Evolutionary conservation across 2,797 vertebrate species (phyloP), one percentile per base, ranked within the genome.

Genomic region (Bryconaethiops microstoma): DNA sequence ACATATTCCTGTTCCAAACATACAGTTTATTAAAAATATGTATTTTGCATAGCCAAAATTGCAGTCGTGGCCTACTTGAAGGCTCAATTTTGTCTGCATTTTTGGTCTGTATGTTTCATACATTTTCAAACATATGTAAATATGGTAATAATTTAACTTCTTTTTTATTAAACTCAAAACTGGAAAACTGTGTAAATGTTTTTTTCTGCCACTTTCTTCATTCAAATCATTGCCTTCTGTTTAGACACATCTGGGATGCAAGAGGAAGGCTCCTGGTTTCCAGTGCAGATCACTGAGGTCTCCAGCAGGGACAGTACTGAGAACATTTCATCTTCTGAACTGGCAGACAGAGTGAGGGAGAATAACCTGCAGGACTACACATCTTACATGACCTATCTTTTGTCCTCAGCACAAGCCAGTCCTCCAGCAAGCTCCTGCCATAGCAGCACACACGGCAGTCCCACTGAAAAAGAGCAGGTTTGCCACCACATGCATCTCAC

Each of bases 341-440:
- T 88, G 81, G 65, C 74, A 0, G 88, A 86, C 13, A 85, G 82
- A 13, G 13, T 87, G 64, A 92, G 70, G 59, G 90, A 91, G 79
- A 91, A 88, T 73, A 87, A 92, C n/a, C 84, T 91, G 64, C 89
- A 95, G 29, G 95, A 96, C 87, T 97, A 97, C 83, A 82, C 83
- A 55, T 82, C 84, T 29, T 97, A 97, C 92, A 96, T 97, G 94
- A 87, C 94, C 29, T 90, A 72, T 13, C 92, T 97, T 0, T 86
- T 95, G 81, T 89, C 86, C 0, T 63, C 82, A 0, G 91, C 83
- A 0, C 86, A 86, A 40, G 12, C 54, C 57, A 93, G 89, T 77
- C 92, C 90, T 0, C 82, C 90, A 0, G 76, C 3, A 39, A 96
- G 94, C 83, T 92, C 95, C 0, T 91, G 83, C 14, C 90, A 85